A percentile compares a stretch with the other conserved stretches of the same genome.
phyloP scores from a whole-genome alignment of 2,113 vertebrate genomes.

The Thamnophis sirtalis region DNA sequence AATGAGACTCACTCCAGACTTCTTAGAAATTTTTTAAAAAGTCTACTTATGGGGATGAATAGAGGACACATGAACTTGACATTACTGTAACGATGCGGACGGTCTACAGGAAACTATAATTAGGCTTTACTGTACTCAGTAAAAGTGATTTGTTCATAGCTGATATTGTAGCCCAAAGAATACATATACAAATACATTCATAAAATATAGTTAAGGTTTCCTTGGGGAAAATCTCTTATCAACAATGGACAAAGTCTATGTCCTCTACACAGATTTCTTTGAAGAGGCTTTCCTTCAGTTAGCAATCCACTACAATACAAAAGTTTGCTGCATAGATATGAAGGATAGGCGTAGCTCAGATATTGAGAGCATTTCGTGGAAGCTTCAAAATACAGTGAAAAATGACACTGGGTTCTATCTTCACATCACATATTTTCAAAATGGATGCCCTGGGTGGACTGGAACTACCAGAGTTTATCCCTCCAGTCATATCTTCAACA shows the following conservation, averaged over 20 bases:
- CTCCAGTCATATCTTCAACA: background rate
- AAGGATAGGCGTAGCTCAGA: background rate
- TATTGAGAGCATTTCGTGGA: background rate
- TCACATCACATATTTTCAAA: background rate
- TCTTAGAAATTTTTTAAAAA: background rate
- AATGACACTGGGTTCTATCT: background rate
- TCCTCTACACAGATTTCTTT: background rate
- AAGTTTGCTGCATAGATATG: background rate
- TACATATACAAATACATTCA: background rate
- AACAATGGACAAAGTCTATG: background rate
- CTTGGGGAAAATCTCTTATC: background rate
- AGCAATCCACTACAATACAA: background rate
- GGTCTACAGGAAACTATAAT: background rate
- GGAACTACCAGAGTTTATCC: accelerated
- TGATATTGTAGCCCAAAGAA: background rate
- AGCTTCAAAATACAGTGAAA: background rate
- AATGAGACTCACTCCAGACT: background rate
- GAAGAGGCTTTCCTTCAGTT: background rate
- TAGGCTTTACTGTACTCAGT: background rate
- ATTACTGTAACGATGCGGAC: background rate
- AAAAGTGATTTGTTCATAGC: background rate
- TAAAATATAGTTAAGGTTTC: background rate
- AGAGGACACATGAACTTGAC: background rate
- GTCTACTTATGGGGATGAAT: background rate
- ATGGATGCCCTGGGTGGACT: accelerated